Evolutionary conservation across 92 coral and sea anemone genomes (phyloP), one percentile per base, ranked within the genome.

Genomic region (Actinostola sp.): DNA sequence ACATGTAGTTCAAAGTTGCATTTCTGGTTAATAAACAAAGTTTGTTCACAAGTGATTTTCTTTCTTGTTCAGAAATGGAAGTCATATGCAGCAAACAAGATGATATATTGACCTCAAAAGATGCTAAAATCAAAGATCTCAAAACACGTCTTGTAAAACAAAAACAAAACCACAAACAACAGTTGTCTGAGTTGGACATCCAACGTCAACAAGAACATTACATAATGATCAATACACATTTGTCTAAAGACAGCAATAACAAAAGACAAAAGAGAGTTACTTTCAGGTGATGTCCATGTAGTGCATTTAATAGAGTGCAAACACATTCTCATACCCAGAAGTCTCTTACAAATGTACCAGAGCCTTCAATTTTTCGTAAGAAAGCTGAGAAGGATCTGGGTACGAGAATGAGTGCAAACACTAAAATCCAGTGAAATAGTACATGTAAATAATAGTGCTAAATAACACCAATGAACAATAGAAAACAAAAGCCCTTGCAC

Each of bases 191-290:
- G 45, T 53, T 94, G 54, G 98, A 91, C 56, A 88, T 94, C 50
- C 92, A 91, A 79, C 82, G 91, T 17, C 90, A 92, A 31, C 98
- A 94, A 61, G 98, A 94, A 69, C 81, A 88, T 72, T 94, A 94
- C 68, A 92, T 94, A 35, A 68, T 84, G 13, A 72, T 86, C 61
- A 87, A 82, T 50, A 87, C 93, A 52, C 93, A 89, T 46, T 48
- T 73, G 63, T 31, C 88, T 23, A 77, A 75, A 62, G 89, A 83
- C 56, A 81, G 60, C 14, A 61, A 48, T 16, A 80, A 69, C 16
- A 87, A 74, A 57, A 83, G 79, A 30, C 91, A 79, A 72, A 90
- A 79, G 57, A 61, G 88, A 38, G 89, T 84, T 17, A 74, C 89
- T 15, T 87, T 90, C 41, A 90, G 96, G 80, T 90, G 45, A 79